These are phyloP conservation scores for Lepidurus arcticus DNA, from an alignment of 1,140 invertebrate genomes.

Conservation along the genomic window DNA sequence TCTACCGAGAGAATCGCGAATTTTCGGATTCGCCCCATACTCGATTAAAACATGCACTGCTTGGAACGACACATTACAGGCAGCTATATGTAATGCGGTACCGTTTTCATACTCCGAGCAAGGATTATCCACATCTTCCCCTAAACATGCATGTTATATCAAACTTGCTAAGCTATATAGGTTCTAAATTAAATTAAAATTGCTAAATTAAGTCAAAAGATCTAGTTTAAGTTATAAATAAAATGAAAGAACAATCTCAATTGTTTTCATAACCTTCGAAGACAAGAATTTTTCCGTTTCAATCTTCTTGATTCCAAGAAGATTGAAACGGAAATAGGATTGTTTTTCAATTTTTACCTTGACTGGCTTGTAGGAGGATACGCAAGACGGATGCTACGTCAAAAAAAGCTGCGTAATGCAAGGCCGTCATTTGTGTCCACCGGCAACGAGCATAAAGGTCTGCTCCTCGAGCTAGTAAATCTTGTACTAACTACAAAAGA, in stretches of 20 bases:
- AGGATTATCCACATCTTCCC: constrained; percentile 45
- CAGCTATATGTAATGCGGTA: constrained; percentile 52
- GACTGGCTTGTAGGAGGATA: constrained; percentile 32
- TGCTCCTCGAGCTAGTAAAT: constrained; percentile 48
- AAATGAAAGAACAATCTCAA: too few species aligned
- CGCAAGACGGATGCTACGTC: constrained; percentile 50
- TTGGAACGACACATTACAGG: constrained; percentile 49
- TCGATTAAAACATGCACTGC: constrained; percentile 48
- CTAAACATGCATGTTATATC: constrained; percentile 22
- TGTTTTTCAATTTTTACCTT: constrained; percentile 21
- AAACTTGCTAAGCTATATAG: too few species aligned
- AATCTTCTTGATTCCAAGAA: too few species aligned
- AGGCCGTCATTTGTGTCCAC: constrained; percentile 55
- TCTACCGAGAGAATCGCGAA: constrained; percentile 46
- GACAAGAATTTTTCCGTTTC: too few species aligned
- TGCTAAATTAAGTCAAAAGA: too few species aligned
- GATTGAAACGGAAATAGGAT: background rate
- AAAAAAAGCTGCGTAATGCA: constrained; percentile 55
- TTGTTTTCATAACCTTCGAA: too few species aligned
- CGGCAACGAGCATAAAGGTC: constrained; percentile 50
- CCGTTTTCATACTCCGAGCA: constrained; percentile 53
- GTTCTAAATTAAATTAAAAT: too few species aligned
- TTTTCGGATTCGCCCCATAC: constrained; percentile 47
- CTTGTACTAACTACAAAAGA: constrained; percentile 39
- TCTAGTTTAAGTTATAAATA: too few species aligned